phyloP scores from a whole-genome alignment of 1,140 invertebrate species.

The Calliphora vicina region DNA sequence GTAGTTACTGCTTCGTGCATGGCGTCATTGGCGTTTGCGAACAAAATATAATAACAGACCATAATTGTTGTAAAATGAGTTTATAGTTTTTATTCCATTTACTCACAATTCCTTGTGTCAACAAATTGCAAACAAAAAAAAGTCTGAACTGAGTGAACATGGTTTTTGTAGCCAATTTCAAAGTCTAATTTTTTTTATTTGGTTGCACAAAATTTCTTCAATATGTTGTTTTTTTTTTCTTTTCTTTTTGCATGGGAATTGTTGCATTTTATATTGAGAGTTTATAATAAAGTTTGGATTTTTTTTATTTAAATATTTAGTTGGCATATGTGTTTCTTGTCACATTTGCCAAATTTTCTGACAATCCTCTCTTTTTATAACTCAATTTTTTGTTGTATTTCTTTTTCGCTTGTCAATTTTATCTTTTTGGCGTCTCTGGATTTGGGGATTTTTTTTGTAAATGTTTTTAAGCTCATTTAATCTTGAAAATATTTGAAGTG shows the following conservation, averaged over 20 bases:
- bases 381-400: neutral
- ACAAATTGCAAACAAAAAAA: neutral
- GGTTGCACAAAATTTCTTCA: neutral
- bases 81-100: neutral
- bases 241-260: neutral
- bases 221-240: neutral
- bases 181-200: neutral
- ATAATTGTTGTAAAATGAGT: slow-evolving; percentile 14
- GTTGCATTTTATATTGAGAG: neutral
- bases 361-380: neutral
- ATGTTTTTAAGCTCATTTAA: neutral
- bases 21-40: neutral
- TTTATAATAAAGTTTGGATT: neutral
- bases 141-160: neutral
- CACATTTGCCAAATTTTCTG: slow-evolving; percentile 2
- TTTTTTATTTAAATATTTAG: neutral
- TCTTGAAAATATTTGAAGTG: slow-evolving; percentile 1
- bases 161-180: neutral
- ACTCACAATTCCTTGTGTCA: neutral
- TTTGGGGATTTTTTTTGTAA: neutral
- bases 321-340: neutral
- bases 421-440: neutral
- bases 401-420: neutral
- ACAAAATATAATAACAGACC: neutral
- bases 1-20: neutral